A percentile compares a stretch with the other conserved stretches of the same genome.
These are phyloP conservation scores for Calliscelio sp. DNA, from an alignment of 2,888 invertebrate genomes.

Conservation along the genomic window DNA sequence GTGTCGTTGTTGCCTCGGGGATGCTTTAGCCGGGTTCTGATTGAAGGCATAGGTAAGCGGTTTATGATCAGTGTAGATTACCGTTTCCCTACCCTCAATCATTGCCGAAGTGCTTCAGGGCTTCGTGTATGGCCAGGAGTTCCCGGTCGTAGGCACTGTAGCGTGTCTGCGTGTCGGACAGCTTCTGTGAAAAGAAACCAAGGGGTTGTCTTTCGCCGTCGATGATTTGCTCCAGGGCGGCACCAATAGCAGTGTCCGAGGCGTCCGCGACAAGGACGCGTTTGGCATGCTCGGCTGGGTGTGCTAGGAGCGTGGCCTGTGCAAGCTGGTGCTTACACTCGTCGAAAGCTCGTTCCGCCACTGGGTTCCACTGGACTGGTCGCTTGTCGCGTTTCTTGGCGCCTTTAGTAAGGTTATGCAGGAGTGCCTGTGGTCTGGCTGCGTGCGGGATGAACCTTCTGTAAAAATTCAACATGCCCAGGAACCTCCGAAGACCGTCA, in stretches of 20 bases:
- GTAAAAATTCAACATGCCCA: not conserved
- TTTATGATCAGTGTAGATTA: not conserved
- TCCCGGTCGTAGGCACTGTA: not conserved
- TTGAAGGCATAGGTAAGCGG: not conserved
- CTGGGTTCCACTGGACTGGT: not conserved
- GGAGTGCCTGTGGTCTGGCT: not conserved
- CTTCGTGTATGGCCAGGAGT: not conserved
- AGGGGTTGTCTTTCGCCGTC: slow-evolving; percentile 16
- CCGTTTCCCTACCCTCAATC: not conserved
- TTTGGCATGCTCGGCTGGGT: slow-evolving; percentile 7
- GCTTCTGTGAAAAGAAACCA: slow-evolving; percentile 36
- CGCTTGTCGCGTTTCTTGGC: not conserved
- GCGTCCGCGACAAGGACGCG: slow-evolving; percentile 43
- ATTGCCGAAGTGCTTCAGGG: not conserved
- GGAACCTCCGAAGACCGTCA: not conserved
- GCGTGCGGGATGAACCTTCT: not conserved
- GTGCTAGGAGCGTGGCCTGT: not conserved
- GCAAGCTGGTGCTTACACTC: not conserved
- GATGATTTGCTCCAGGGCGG: slow-evolving; percentile 38
- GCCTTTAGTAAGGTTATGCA: not conserved
- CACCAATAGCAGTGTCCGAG: slow-evolving; percentile 43
- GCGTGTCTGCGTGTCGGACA: not conserved
- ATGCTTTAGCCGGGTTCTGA: not conserved
- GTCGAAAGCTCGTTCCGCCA: not conserved
- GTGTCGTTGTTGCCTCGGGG: slow-evolving; percentile 48